Percentiles rank a stretch among this genome's conserved stretches.
These are phyloP conservation scores for Microplitis demolitor DNA, from an alignment of 1,140 invertebrate species.

Conservation along the genomic window DNA sequence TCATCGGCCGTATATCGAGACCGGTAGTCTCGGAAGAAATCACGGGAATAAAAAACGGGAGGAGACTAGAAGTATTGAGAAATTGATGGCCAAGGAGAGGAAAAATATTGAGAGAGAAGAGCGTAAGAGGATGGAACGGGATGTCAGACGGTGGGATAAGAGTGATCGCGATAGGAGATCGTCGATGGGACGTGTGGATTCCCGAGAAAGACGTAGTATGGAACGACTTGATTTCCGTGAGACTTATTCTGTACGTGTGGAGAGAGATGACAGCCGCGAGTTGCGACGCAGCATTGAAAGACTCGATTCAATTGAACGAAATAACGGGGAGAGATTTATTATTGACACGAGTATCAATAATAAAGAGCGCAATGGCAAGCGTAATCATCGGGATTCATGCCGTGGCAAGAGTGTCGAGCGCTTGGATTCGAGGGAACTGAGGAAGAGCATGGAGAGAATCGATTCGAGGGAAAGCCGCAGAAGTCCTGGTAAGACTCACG, in stretches of 20 bases:
- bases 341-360: no score
- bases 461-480: slow-evolving; percentile 33
- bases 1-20: slow-evolving; percentile 42
- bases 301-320: slow-evolving; percentile 38
- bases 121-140: slow-evolving; percentile 45
- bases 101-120: slow-evolving; percentile 45
- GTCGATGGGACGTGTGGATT: slow-evolving; percentile 43
- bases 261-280: slow-evolving; percentile 42
- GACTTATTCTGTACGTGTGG: slow-evolving; percentile 27
- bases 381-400: slow-evolving; percentile 29
- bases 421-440: slow-evolving; percentile 45
- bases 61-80: slow-evolving; percentile 25
- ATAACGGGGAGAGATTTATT: no score
- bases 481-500: slow-evolving; percentile 33
- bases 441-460: slow-evolving; percentile 41
- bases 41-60: slow-evolving; percentile 35
- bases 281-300: slow-evolving; percentile 51
- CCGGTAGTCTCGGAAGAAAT: slow-evolving; percentile 52
- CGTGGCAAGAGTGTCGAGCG: slow-evolving; percentile 41
- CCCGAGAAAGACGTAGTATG: slow-evolving; percentile 44
- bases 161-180: slow-evolving; percentile 35
- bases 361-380: background rate
- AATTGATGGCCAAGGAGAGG: slow-evolving; percentile 48
- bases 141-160: slow-evolving; percentile 43
- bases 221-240: slow-evolving; percentile 49